Conservation (phyloP, 2,113 vertebrate species). For the Microtus ochrogaster region DNA sequence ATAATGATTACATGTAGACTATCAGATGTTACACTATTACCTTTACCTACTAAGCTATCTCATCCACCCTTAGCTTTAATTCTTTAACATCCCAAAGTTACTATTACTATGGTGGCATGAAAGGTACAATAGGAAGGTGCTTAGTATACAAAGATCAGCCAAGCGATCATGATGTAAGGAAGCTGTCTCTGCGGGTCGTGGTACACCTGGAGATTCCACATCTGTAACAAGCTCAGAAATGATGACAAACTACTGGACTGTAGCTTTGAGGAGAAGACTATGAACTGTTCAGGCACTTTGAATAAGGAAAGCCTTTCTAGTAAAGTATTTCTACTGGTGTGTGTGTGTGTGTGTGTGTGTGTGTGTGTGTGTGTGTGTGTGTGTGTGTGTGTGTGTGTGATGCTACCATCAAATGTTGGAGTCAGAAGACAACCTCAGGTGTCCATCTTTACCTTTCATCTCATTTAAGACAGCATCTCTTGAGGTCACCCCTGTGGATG, state of each 20-base stretch:
- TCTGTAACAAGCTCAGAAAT: neutral
- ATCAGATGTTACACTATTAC: neutral
- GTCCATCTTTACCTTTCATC: neutral
- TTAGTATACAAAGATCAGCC: neutral
- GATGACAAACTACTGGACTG: neutral
- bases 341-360: neutral
- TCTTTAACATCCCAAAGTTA: neutral
- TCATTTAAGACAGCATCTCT: neutral
- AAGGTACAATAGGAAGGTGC: neutral
- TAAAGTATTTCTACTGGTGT: neutral
- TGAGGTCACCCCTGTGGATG: neutral
- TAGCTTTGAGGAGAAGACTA: neutral
- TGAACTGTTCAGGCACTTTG: neutral
- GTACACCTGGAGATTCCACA: neutral
- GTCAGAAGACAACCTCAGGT: neutral
- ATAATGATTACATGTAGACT: neutral
- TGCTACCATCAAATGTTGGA: neutral
- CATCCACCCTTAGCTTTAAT: neutral
- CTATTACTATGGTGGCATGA: neutral
- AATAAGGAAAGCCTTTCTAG: neutral
- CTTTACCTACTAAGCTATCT: neutral
- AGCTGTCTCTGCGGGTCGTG: neutral
- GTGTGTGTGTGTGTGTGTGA: neutral
- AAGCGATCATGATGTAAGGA: neutral
- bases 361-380: neutral